Evolutionary conservation across 2,888 invertebrate species (phyloP).

Genomic region (Caradrina clavipalpis): DNA sequence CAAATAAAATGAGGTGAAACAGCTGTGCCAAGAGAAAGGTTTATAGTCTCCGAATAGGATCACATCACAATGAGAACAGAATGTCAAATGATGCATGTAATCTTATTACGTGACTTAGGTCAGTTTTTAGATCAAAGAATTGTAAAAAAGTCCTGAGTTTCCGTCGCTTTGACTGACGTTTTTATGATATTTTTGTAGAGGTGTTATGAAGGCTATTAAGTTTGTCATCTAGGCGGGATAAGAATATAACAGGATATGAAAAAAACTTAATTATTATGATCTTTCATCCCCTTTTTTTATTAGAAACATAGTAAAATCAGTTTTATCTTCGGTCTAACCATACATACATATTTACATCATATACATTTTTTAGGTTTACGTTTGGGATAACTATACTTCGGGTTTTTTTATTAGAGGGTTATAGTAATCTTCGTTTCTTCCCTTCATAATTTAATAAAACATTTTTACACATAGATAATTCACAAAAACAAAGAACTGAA

Average conservation of each 20-base stretch:
- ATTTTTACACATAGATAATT: background rate
- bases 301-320: too few relatives aligned
- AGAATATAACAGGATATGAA: background rate
- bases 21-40: slow-evolving; percentile 30
- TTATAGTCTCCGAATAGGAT: slow-evolving; percentile 29
- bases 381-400: too few relatives aligned
- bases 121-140: slow-evolving; percentile 59
- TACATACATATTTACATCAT: too few relatives aligned
- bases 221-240: background rate
- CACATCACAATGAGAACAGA: slow-evolving; percentile 27
- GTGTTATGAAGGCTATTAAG: background rate
- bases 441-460: background rate
- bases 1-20: slow-evolving; percentile 32
- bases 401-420: too few relatives aligned
- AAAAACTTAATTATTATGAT: background rate
- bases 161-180: slow-evolving; percentile 19
- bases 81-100: slow-evolving; percentile 33
- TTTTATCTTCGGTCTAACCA: too few relatives aligned
- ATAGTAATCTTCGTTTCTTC: background rate
- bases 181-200: slow-evolving; percentile 6
- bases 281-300: background rate
- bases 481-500: slow-evolving; percentile 8
- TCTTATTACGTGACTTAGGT: slow-evolving; percentile 51
- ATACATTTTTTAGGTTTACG: too few relatives aligned
- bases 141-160: slow-evolving; percentile 7